A percentile compares a stretch with the other conserved stretches of the same genome.
These are phyloP conservation scores for Elephantulus edwardii DNA, from an alignment of 2,113 vertebrate genomes.

Conservation along the genomic window DNA sequence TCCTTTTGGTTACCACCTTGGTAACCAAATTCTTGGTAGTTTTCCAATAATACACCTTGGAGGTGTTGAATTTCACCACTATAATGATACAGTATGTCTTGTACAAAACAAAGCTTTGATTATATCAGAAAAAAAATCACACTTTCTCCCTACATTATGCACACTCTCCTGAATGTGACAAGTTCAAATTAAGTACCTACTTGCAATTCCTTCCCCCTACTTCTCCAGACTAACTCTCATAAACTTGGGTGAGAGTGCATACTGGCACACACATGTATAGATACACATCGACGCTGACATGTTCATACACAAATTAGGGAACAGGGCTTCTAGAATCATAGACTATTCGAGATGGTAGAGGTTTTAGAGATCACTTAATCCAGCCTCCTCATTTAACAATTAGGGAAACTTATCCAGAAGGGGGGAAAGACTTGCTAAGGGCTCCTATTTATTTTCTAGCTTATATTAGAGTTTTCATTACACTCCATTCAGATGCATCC, in stretches of 20 bases:
- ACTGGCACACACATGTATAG: background rate
- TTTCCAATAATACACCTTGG: slow-evolving; percentile 10
- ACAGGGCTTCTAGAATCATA: background rate
- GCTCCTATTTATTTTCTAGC: background rate
- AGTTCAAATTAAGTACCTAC: background rate
- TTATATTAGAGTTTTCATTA: background rate
- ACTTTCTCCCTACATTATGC: slow-evolving; percentile 25
- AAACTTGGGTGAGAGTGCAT: too few relatives aligned
- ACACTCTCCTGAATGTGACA: background rate
- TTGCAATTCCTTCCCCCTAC: background rate
- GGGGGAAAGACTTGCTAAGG: background rate
- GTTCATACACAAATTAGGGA: background rate
- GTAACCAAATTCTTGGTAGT: background rate
- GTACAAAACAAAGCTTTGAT: slow-evolving; percentile 42
- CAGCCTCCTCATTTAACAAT: background rate
- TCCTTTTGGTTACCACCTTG: slow-evolving; percentile 44
- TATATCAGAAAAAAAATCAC: background rate
- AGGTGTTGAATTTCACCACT: slow-evolving; percentile 9
- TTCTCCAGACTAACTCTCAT: background rate
- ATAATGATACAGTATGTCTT: background rate
- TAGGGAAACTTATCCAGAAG: background rate
- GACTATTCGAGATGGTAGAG: background rate
- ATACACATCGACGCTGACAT: background rate
- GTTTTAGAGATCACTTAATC: background rate
- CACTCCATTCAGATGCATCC: slow-evolving; percentile 22